phyloP scores from a whole-genome alignment of 2,888 invertebrate genomes.

The Lasiommata megera region DNA sequence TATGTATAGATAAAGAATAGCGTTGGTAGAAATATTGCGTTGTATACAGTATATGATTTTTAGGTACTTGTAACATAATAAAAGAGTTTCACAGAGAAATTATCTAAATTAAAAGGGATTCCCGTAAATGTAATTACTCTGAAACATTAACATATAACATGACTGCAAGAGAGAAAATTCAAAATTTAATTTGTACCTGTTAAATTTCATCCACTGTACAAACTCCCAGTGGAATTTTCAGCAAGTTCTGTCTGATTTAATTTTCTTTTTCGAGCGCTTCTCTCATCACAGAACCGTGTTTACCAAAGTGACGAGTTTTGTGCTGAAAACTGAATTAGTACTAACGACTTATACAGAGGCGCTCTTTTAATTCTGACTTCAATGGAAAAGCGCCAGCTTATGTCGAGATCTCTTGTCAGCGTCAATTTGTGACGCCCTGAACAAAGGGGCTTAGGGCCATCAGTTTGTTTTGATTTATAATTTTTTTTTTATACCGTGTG shows the following conservation, averaged over 20 bases:
- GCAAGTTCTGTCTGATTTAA: constrained; percentile 3
- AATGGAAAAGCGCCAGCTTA: constrained; percentile 56
- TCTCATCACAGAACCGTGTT: neutral
- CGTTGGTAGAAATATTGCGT: too few species aligned
- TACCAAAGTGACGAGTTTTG: constrained; percentile 8
- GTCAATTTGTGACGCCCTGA: constrained; percentile 52
- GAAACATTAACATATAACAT: too few species aligned
- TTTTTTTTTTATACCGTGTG: too few species aligned
- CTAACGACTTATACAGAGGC: constrained; percentile 15
- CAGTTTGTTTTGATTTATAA: constrained; percentile 3
- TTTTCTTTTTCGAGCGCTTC: neutral
- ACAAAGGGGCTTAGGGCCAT: constrained; percentile 40
- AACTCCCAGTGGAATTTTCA: constrained; percentile 3
- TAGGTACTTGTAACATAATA: too few species aligned
- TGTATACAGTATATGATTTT: too few species aligned
- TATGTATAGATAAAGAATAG: too few species aligned
- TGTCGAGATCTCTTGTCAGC: constrained; percentile 48
- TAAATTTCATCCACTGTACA: neutral
- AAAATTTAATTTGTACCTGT: neutral
- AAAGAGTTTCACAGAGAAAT: too few species aligned
- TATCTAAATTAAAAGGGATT: too few species aligned
- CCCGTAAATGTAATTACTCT: too few species aligned
- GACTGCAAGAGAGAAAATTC: too few species aligned
- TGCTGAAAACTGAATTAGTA: constrained; percentile 26
- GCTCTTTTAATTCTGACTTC: constrained; percentile 42